phyloP scores from a whole-genome alignment of 2,113 vertebrate genomes.

The Caloenas nicobarica region DNA sequence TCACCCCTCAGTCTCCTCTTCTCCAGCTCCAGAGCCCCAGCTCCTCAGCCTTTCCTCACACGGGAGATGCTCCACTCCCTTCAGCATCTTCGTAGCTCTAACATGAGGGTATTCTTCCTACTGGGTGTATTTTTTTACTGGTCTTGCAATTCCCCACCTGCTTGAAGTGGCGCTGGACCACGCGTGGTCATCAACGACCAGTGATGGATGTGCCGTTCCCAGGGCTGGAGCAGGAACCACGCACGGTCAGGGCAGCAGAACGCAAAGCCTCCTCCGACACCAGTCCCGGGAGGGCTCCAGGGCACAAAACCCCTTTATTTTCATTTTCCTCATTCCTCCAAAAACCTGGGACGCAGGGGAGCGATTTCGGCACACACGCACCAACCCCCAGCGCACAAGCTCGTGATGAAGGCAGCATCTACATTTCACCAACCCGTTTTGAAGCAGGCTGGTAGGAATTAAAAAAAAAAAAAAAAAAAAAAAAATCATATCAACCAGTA shows the following conservation, averaged over 20 bases:
- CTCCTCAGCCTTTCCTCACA: no score
- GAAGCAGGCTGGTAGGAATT: neutral
- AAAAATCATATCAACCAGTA: neutral
- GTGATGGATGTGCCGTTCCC: neutral
- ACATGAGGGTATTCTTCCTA: neutral
- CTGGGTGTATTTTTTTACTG: neutral
- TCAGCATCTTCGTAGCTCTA: no score
- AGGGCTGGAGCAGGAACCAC: neutral
- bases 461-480: neutral
- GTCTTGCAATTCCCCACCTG: neutral
- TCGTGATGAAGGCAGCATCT: neutral
- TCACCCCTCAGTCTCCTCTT: no score
- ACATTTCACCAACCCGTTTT: neutral
- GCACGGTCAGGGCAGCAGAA: fast-evolving
- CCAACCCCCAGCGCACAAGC: fast-evolving
- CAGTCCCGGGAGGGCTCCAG: neutral
- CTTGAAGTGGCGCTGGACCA: neutral
- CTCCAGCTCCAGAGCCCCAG: no score
- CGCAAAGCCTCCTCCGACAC: neutral
- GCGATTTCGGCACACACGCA: fast-evolving
- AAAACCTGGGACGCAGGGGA: neutral
- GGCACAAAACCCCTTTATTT: neutral
- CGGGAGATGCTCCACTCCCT: no score
- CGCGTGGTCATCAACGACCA: fast-evolving
- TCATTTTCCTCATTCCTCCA: fast-evolving